Evolutionary conservation across 2,797 vertebrate species (phyloP), one percentile per base, ranked within the genome.

Genomic region (Oreortyx pictus): DNA sequence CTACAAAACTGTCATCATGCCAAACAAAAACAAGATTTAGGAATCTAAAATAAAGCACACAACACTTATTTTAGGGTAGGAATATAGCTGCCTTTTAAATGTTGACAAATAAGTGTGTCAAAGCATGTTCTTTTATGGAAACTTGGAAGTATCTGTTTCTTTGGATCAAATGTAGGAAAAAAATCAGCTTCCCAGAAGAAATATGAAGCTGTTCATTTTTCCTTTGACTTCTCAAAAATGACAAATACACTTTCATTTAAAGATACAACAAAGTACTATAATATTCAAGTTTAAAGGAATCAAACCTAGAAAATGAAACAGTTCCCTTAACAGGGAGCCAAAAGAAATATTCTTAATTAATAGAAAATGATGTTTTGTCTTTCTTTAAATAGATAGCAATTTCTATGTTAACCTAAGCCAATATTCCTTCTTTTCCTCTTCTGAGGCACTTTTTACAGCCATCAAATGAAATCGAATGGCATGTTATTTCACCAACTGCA

Each of bases 281-380:
- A 64, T 65, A 52, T 80, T 41, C 27, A 71, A 47, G 31, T 60
- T 73, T 49, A 82, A 73, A 73, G 54, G 15, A 59, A 88, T 92
- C 85, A 74, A 82, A 72, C 31, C 29, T 1, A 49, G 14, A 86
- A 74, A 52, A 86, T 43, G 2, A 67, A 57, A 68, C 9, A 39
- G 8, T 22, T 54, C 23, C 17, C 23, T 88, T 35, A 83, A 80
- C 5, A 66, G 1, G 14, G 3, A 2, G 7, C 41, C 61, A 77
- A 74, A 90, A 82, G 12, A 50, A 79, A 57, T 4, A 71, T 60
- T 76, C 23, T 41, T 72, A 66, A 6, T 56, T 39, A 56, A 37
- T 23, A 50, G 17, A 65, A 27, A 83, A 37, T 25, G 3, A 7
- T 59, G 65, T 73, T 89, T 81, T 67, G 2, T 62, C 23, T 82